A percentile compares a stretch with the other conserved stretches of the same genome.
phyloP scores from a whole-genome alignment of 2,113 vertebrate genomes.

The Smithornis capensis region DNA sequence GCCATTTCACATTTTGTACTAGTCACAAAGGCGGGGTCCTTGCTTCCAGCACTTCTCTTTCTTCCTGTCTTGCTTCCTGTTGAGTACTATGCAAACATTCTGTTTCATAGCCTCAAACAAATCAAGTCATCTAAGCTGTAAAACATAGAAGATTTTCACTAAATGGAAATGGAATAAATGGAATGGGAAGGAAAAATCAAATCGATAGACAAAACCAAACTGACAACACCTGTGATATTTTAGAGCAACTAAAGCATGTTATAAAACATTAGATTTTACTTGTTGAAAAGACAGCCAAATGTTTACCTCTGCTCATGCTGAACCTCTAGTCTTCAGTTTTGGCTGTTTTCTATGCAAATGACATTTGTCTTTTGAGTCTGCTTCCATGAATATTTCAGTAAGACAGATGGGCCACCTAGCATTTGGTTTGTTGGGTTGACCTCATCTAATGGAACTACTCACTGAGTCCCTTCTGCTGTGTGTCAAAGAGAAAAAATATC shows the following conservation, averaged over 20 bases:
- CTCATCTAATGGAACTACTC: neutral
- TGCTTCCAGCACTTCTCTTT: neutral
- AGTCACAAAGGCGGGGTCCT: neutral
- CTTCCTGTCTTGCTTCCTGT: neutral
- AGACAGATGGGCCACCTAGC: neutral
- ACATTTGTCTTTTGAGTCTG: neutral
- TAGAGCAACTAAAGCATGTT: neutral
- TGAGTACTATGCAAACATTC: neutral
- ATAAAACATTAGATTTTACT: neutral
- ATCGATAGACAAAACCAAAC: too few species aligned
- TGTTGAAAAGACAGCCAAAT: neutral
- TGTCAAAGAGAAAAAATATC: neutral
- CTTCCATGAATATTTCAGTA: neutral
- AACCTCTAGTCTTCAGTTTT: neutral
- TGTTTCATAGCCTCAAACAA: neutral
- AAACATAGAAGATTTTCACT: rapidly evolving
- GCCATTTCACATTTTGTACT: neutral
- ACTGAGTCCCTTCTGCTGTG: neutral
- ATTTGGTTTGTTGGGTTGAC: neutral
- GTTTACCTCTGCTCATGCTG: neutral
- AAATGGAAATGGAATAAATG: neutral
- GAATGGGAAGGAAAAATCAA: too few species aligned
- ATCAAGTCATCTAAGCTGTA: neutral
- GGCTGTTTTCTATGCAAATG: neutral
- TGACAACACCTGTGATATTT: too few species aligned